Base-by-base conservation (phyloP, 2,888 invertebrate genomes). In the Arge pagana region DNA sequence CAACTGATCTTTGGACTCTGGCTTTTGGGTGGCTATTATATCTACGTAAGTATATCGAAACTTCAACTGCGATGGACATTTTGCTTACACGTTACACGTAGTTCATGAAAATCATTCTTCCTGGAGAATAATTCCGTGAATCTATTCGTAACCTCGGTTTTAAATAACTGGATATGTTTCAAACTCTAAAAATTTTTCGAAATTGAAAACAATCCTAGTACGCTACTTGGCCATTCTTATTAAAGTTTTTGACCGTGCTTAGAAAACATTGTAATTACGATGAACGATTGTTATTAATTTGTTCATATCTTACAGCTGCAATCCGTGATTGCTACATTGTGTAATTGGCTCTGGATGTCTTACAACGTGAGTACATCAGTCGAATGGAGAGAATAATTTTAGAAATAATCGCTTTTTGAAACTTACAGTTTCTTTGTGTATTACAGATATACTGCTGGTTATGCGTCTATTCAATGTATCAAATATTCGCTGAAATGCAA, bases 21-120 rank as follows among this genome's bases (percentile, higher is more conserved):
- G 92, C 80, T 93, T 2, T 79, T 93, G 28, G 90, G 89, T 56
- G 92, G 93, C 56, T 94, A 94, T 70, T 94, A 94, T 67, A 93
- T 93, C 67, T 93, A 93, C 78, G 93, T 93, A 77, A 88, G 89
- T 83, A n/a, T n/a, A n/a, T n/a, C n/a, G n/a, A n/a, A n/a, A n/a
- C n/a, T n/a, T n/a, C n/a, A n/a, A n/a, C n/a, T n/a, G n/a, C n/a
- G n/a, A n/a, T n/a, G n/a, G n/a, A n/a, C n/a, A n/a, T n/a, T n/a
- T n/a, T n/a, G n/a, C n/a, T n/a, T n/a, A n/a, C n/a, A n/a, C n/a
- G n/a, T n/a, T n/a, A n/a, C n/a, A n/a, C n/a, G n/a, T n/a, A n/a
- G n/a, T n/a, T n/a, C n/a, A n/a, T n/a, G n/a, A n/a, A n/a, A n/a
- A n/a, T n/a, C n/a, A n/a, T n/a, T n/a, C n/a, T n/a, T n/a, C n/a